A percentile compares a stretch with the other conserved stretches of the same genome.
phyloP scores from a whole-genome alignment of 2,113 vertebrate genomes.

The Cranoglanis bouderius region DNA sequence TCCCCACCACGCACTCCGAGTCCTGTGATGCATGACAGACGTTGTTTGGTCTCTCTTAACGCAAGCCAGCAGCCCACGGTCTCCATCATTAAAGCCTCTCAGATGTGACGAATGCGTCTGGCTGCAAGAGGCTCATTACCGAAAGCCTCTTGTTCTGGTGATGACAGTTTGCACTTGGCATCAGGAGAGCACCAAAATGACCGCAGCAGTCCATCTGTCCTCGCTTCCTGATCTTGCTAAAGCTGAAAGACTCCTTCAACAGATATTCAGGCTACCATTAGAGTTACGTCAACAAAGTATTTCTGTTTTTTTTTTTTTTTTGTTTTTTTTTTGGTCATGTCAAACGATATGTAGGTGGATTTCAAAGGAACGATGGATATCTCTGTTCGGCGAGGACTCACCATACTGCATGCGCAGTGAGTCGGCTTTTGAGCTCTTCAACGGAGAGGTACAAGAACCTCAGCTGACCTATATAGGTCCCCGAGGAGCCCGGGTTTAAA shows the following conservation, averaged over 20 bases:
- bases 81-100: constrained; percentile 35
- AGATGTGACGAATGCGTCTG: constrained; percentile 27
- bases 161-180: constrained; percentile 43
- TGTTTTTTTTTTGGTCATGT: neutral
- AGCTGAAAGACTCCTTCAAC: neutral
- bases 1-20: neutral
- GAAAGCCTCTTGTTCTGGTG: constrained; percentile 42
- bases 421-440: neutral
- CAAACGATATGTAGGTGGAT: neutral
- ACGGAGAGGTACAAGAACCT: neutral
- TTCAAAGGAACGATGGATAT: neutral
- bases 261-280: neutral
- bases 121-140: constrained; percentile 42
- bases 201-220: constrained; percentile 18
- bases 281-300: neutral
- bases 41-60: constrained; percentile 44
- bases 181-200: constrained; percentile 8
- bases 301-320: neutral
- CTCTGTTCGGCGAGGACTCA: neutral
- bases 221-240: constrained; percentile 24
- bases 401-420: neutral
- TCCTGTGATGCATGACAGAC: constrained; percentile 35
- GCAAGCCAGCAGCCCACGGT: constrained; percentile 43
- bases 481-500: neutral
- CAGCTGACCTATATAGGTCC: constrained; percentile 4